Conservation (phyloP, 2,797 vertebrate genomes). For the Mus spretus region DNA sequence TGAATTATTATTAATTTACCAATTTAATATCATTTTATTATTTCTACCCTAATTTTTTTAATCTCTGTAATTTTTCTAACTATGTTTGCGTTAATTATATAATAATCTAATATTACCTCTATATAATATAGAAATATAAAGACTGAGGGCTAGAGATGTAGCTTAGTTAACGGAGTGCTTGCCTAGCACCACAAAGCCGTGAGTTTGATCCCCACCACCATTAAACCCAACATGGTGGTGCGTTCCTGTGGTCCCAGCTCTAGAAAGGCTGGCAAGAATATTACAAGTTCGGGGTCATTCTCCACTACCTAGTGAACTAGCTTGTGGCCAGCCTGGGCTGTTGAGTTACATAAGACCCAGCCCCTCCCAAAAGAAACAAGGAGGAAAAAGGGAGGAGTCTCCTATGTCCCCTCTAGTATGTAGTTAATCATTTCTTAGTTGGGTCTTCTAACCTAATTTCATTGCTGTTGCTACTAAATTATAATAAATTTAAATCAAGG, state of each 20-base stretch:
- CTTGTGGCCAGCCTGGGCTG: background rate
- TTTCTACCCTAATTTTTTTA: background rate
- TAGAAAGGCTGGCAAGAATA: background rate
- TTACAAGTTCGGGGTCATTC: background rate
- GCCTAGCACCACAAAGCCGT: background rate
- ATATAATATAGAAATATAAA: background rate
- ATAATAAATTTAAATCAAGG: background rate
- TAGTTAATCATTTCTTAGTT: slow-evolving; percentile 50
- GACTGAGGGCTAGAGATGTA: too few species aligned
- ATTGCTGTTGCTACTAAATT: slow-evolving; percentile 12
- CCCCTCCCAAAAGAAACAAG: background rate
- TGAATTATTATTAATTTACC: slow-evolving; percentile 43
- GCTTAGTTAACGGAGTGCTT: background rate
- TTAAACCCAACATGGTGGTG: background rate
- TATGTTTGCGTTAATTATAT: slow-evolving; percentile 43
- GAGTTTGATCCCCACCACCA: background rate
- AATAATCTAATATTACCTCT: slow-evolving; percentile 40
- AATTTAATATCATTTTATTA: slow-evolving; percentile 51
- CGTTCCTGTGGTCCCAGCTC: background rate
- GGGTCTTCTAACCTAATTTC: background rate
- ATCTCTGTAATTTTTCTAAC: slow-evolving; percentile 36
- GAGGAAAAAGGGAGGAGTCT: background rate
- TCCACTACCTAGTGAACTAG: background rate
- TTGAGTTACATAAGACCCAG: background rate
- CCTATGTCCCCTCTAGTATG: slow-evolving; percentile 18